A percentile compares a stretch with the other conserved stretches of the same genome.
These are phyloP conservation scores for Oreotrochilus melanogaster DNA, from an alignment of 2,113 vertebrate genomes.

Conservation along the genomic window DNA sequence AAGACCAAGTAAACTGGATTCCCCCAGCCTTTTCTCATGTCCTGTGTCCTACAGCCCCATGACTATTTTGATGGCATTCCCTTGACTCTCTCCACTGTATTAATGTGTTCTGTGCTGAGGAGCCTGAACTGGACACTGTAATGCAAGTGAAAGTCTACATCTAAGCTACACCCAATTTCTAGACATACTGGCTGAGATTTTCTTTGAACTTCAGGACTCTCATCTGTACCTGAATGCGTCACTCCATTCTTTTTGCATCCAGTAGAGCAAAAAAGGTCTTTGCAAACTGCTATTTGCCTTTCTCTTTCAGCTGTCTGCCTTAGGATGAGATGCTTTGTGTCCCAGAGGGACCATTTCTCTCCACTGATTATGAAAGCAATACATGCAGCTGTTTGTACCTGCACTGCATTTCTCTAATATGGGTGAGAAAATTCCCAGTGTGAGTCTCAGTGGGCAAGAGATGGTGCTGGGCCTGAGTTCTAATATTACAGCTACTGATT, in stretches of 20 bases:
- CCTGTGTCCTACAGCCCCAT: not conserved
- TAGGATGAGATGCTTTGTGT: not conserved
- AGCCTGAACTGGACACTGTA: not conserved
- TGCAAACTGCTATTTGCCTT: not conserved
- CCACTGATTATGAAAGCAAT: not conserved
- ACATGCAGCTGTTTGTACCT: not conserved
- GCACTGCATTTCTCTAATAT: not conserved
- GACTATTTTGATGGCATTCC: not conserved
- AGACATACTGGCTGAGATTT: not conserved
- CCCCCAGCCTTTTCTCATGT: not conserved
- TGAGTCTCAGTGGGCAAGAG: not conserved
- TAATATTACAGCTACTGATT: not conserved
- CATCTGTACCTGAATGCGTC: not conserved
- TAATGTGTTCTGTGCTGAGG: not conserved
- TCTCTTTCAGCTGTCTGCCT: not conserved
- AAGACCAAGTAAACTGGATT: not conserved
- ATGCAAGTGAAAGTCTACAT: not conserved
- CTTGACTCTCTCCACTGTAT: not conserved
- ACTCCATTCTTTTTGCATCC: not conserved
- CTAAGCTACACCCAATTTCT: not conserved
- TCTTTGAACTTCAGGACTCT: not conserved
- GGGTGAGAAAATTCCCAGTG: not conserved
- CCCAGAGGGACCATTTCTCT: not conserved
- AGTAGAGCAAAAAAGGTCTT: not conserved
- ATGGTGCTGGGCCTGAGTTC: not conserved